Evolutionary conservation across 2,888 invertebrate genomes (phyloP).

Genomic region (Onthophagus sagittarius): DNA sequence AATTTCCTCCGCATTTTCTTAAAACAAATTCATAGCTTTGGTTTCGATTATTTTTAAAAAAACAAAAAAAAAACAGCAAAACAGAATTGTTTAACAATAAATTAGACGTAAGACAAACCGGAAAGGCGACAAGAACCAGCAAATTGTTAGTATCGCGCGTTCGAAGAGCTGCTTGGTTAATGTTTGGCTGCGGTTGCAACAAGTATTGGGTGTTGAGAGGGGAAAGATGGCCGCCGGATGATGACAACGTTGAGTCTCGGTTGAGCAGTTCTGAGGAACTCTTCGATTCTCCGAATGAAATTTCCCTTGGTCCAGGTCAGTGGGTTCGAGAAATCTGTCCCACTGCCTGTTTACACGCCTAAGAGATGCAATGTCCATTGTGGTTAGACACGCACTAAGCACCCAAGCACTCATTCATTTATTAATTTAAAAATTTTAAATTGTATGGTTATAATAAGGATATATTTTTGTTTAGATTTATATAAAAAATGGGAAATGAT

Average conservation of each 20-base stretch:
- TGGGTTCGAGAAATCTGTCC: conserved; percentile 27
- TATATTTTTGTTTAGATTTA: not conserved
- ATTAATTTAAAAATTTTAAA: not conserved
- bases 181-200: conserved; percentile 45
- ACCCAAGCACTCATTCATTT: not conserved
- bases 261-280: conserved; percentile 31
- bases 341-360: not conserved
- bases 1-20: not conserved
- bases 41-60: not conserved
- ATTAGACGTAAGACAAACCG: conserved; percentile 1
- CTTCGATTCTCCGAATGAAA: conserved; percentile 33
- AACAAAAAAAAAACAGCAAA: not conserved
- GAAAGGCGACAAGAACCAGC: not conserved
- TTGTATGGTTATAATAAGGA: not conserved
- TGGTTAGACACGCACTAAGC: not conserved
- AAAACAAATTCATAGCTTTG: not conserved
- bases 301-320: conserved; percentile 49
- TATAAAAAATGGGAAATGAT: not conserved
- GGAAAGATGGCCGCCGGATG: conserved; percentile 41
- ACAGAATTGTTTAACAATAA: not conserved
- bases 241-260: conserved; percentile 34
- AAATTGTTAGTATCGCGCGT: not conserved
- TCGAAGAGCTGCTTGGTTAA: conserved; percentile 20
- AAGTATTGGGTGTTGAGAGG: conserved; percentile 44
- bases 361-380: not conserved